Conservation (phyloP, 2,797 vertebrate species). For the Pelobates cultripes region DNA sequence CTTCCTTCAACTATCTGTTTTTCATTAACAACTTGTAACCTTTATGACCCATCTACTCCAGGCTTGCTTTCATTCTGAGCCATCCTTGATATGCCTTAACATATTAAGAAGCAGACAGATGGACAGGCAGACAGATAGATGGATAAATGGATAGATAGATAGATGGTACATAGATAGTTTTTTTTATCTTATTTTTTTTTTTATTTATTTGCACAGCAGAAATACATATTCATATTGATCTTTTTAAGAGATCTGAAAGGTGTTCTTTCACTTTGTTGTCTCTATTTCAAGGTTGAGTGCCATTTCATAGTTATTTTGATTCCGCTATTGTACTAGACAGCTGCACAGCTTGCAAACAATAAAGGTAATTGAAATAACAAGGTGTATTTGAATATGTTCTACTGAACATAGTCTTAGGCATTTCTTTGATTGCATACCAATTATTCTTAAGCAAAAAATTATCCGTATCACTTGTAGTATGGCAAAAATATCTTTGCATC, state of each 20-base stretch:
- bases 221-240: neutral
- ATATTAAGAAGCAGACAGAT: too few relatives aligned
- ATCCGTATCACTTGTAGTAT: conserved; percentile 14
- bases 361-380: conserved; percentile 41
- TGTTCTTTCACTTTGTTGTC: conserved; percentile 14
- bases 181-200: too few relatives aligned
- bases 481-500: conserved; percentile 13
- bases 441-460: conserved; percentile 36
- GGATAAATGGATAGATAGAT: too few relatives aligned
- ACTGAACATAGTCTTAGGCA: conserved; percentile 5
- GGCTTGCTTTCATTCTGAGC: too few relatives aligned
- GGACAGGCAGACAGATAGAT: too few relatives aligned
- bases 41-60: too few relatives aligned
- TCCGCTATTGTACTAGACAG: conserved; percentile 1
- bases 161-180: too few relatives aligned
- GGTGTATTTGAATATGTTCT: conserved; percentile 36
- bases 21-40: too few relatives aligned
- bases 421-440: conserved; percentile 38
- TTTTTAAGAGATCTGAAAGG: neutral
- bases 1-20: too few relatives aligned
- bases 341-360: conserved; percentile 40
- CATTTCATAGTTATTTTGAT: conserved; percentile 17
- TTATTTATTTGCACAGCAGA: neutral
- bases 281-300: conserved; percentile 19
- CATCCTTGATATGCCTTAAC: too few relatives aligned